Base-by-base conservation (phyloP, 2,888 invertebrate species). In the Meganola albula region DNA sequence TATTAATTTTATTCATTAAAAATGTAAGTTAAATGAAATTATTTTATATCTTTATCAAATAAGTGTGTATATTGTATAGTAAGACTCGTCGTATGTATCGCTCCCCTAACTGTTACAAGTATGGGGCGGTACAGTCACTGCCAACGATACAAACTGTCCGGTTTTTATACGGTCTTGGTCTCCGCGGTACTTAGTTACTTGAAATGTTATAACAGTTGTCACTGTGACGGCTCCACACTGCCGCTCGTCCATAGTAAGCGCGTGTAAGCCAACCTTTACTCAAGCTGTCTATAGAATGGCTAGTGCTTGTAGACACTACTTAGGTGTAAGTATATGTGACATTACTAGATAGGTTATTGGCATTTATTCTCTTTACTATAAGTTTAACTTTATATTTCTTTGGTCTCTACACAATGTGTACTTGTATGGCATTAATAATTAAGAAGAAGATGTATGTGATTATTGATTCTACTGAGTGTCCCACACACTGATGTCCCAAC, bases 91-190 rank as follows among this genome's bases (percentile, higher is more conserved):
- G n/a, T n/a, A n/a, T n/a, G n/a, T n/a, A n/a, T n/a, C n/a, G n/a
- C n/a, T n/a, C n/a, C n/a, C n/a, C n/a, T n/a, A n/a, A n/a, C n/a
- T n/a, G n/a, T n/a, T n/a, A n/a, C n/a, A n/a, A n/a, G n/a, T n/a
- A n/a, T n/a, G n/a, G n/a, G n/a, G n/a, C n/a, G n/a, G 13, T 14
- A 32, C 16, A 5, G 42, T 32, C 60, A 54, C 58, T 59, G 56
- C 54, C 58, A 51, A 12, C 12, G 10, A 30, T 36, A 32, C 30
- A 37, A 40, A 36, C 20, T 31, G 34, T 45, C 44, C 39, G 34
- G 33, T 28, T 34, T 27, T 25, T 27, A 34, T 34, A 24, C 22
- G 65, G 65, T 58, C 67, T 67, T 66, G 67, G 42, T 64, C 67
- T 64, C 62, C 58, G 29, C 21, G 31, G 32, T 34, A 34, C 31